Percentiles rank a stretch among this genome's conserved stretches.
phyloP scores from a whole-genome alignment of 2,888 invertebrate genomes.

The Schizaphis graminum region DNA sequence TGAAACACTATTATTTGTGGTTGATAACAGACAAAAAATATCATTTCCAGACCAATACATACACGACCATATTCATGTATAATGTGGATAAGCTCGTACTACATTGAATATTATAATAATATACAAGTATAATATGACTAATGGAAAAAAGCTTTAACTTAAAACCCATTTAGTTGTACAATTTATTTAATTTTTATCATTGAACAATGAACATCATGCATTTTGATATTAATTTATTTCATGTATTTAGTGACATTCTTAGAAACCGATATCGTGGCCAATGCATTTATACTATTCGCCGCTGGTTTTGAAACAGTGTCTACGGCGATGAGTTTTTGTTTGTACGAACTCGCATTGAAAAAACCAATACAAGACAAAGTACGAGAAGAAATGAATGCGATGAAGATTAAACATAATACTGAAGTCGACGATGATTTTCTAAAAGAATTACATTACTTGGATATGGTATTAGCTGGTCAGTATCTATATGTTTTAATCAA shows the following conservation, averaged over 20 bases:
- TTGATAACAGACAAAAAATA: neutral
- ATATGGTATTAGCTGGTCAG: conserved; percentile 72
- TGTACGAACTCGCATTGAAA: conserved; percentile 73
- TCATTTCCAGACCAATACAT: neutral
- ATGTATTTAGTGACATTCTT: conserved; percentile 64
- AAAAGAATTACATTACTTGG: conserved; percentile 73
- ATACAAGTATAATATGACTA: neutral
- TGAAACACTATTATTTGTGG: neutral
- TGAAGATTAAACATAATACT: conserved; percentile 71
- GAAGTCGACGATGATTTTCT: conserved; percentile 72
- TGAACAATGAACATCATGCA: neutral
- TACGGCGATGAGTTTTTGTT: conserved; percentile 72
- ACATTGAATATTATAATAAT: neutral
- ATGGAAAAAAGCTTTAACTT: neutral
- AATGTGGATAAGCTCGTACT: neutral
- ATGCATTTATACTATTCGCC: conserved; percentile 74
- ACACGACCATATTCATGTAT: neutral
- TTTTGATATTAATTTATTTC: neutral
- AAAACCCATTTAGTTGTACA: neutral
- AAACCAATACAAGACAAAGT: conserved; percentile 72
- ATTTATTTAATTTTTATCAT: neutral
- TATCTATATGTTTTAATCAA: neutral
- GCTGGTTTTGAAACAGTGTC: conserved; percentile 75
- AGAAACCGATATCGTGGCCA: conserved; percentile 71
- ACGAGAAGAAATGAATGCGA: conserved; percentile 71